Base-by-base conservation (phyloP, 2,888 invertebrate species). In the Agrilus biguttatus region DNA sequence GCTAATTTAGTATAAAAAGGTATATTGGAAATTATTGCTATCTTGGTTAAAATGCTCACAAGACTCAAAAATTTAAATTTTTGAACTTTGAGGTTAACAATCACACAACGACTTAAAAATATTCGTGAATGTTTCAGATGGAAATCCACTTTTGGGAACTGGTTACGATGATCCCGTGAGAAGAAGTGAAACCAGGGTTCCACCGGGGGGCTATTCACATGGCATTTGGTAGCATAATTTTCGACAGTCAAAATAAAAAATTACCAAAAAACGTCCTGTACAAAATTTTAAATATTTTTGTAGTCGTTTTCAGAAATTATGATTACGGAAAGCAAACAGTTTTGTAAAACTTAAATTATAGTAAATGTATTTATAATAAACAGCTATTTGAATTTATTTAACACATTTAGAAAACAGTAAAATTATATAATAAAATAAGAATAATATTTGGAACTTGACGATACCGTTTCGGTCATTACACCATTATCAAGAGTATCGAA, bases 171-270 rank as follows among this genome's bases (percentile, higher is more conserved):
- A 51, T 12, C 45, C 28, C 8, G 43, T 40, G 12, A 44, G 37
- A n/a, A 51, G 45, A 51, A 59, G 46, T 40, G 52, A 43, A 47
- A 55, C 51, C 10, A 57, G 62, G 44, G 54, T 65, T 39, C 66
- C 66, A 21, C 66, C 66, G 19, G 66, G 66, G 36, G 66, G 66
- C 8, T 60, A 55, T 48, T 65, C 66, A 5, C 59, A 63, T 42
- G 62, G 62, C 33, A 49, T 67, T 35, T 67, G 66, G 66, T 66
- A 51, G 55, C 34, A 21, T 33, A 12, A 33, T 33, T 12, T 10
- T 17, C 17, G 32, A 37, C n/a, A 12, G 14, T 35, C 12, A 36
- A 19, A 19, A 14, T 13, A 28, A 17, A 38, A 41, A 40, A 36
- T 12, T 14, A 14, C 13, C 14, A 39, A 13, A 19, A 14, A 34